These are phyloP conservation scores for Deilephila porcellus DNA, from an alignment of 2,888 invertebrate species.

Conservation along the genomic window DNA sequence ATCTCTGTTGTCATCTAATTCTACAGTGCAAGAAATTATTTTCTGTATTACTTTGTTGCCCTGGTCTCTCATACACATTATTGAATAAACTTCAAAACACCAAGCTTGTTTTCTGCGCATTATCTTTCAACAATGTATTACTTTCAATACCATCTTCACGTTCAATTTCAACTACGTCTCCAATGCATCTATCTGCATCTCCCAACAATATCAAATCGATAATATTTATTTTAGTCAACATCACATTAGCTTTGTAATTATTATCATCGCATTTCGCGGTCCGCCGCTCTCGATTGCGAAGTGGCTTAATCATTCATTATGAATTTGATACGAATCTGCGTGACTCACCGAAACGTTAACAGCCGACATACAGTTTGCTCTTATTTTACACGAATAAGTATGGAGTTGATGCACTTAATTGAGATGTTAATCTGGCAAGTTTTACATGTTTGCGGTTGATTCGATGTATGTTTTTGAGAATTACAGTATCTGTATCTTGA, in stretches of 20 bases:
- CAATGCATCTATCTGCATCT: neutral
- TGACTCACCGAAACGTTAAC: slow-evolving; percentile 9
- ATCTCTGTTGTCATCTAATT: too few relatives aligned
- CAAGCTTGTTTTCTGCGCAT: neutral
- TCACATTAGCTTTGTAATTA: neutral
- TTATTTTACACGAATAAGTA: neutral
- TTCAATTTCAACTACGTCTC: neutral
- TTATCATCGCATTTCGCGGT: slow-evolving; percentile 8
- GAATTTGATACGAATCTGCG: slow-evolving; percentile 10
- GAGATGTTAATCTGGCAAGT: neutral
- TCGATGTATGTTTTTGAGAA: too few relatives aligned
- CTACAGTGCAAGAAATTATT: too few relatives aligned
- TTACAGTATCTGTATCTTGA: too few relatives aligned
- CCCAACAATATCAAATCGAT: neutral
- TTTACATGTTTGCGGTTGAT: too few relatives aligned
- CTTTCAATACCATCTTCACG: neutral
- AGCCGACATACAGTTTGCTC: neutral
- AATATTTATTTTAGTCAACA: neutral
- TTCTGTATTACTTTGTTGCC: too few relatives aligned
- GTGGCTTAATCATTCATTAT: slow-evolving; percentile 13
- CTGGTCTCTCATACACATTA: too few relatives aligned
- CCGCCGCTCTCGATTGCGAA: neutral
- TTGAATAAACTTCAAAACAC: too few relatives aligned
- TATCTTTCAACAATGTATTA: neutral
- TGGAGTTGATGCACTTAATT: neutral